Base-by-base conservation (phyloP, 2,113 vertebrate species). In the Conger conger region DNA sequence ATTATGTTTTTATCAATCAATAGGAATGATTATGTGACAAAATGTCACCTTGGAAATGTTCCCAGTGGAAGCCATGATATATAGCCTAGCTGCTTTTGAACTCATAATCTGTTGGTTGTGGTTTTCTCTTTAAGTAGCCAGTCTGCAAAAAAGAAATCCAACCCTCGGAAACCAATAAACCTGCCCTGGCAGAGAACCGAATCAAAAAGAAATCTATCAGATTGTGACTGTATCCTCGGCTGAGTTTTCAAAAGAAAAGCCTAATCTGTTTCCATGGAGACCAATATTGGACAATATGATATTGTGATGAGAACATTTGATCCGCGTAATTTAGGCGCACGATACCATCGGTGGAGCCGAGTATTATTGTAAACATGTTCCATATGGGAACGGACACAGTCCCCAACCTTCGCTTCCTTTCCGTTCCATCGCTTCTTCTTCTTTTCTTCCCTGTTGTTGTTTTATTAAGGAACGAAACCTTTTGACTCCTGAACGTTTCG, bases 321-420 rank as follows among this genome's bases (percentile, higher is more conserved):
- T 87, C 85, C 73, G 82, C 82, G 73, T 88, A 91, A 89, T 85
- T 76, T 90, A 93, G 87, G 81, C 17, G 82, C 84, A 85, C 36
- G 87, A 93, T 92, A 93, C 90, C 89, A 91, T 91, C 89, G 85
- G 84, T 54, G 87, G 36, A 80, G 82, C 18, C 33, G 0, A n/a
- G 87, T 89, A 88, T 86, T 86, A 79, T 86, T 90, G 83, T 85
- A 93, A 93, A 93, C 86, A 92, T 91, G 57, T 93, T 91, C 90
- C 93, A 93, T 90, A 91, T 93, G 92, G 79, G 85, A 76, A 60
- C 60, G 83, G 82, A 86, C 85, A 15, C 53, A 60, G 77, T 87
- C 86, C 88, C 76, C 27, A 53, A 79, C 68, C 40, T 85, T 85
- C 88, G 76, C 82, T 88, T 85, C n/a, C 82, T 83, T 53, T 82